Evolutionary conservation across 2,113 vertebrate species (phyloP), one percentile per base, ranked within the genome.

Genomic region (Pseudolaguvia tuberculata): DNA sequence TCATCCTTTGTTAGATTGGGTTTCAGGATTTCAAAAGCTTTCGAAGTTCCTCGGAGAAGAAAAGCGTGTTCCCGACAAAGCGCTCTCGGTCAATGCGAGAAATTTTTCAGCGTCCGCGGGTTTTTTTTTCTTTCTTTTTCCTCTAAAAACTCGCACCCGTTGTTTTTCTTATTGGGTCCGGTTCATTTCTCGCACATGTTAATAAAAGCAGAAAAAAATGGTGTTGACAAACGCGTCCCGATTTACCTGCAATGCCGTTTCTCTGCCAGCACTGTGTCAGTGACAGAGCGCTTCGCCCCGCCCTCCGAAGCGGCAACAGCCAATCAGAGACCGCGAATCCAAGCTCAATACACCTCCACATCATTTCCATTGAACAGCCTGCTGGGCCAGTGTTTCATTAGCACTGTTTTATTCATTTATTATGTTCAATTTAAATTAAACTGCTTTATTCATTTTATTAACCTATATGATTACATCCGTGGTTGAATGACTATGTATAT

Each of bases 1-100:
- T 92, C 91, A 92, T 92, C 89, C 86, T 91, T 87, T 88, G 87
- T 88, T 88, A 88, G 86, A 86, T 84, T 81, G 58, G 82, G 21
- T 81, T 79, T 70, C 50, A 82, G 77, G 80, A 50, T 50, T 50
- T 35, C 17, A 85, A 80, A 83, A 82, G 88, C 88, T 78, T 70
- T 82, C 83, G 88, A 89, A 90, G 85, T 89, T 88, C 84, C 82
- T 80, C 59, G 72, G 72, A 55, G 77, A 79, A 70, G 83, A 87
- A 86, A 89, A 82, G 86, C 87, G 85, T 86, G 87, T 74, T 83
- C 79, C 80, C 35, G 76, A 85, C 84, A 83, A 70, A 75, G 27
- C 86, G 83, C 67, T 79, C 85, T 85, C 27, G 45, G 13, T 23
- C 82, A 71, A 80, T 42, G 62, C 72, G 59, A 78, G 72, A 71